Base-by-base conservation (phyloP, 2,888 invertebrate species). In the Orchestes rusci region DNA sequence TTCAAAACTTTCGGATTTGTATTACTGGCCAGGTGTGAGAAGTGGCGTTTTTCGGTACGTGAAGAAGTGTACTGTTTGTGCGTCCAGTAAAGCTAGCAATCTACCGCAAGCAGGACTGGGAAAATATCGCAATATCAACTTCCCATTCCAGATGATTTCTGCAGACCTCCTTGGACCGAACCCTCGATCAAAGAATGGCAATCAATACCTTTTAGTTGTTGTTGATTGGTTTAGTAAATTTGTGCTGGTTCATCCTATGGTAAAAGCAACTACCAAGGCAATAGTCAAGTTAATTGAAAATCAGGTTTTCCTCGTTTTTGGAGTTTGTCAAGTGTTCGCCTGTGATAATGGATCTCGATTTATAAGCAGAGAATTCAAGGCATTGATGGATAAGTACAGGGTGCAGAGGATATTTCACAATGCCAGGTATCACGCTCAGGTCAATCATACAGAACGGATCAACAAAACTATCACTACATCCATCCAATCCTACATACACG, bases 401-500 rank as follows among this genome's bases (percentile, higher is more conserved):
- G 50, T 55, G 31, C 47, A 49, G 29, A 51, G 51, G 16, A 52
- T 49, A 2, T 53, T 46, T 43, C 53, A 45, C 40, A 62, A 52
- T 18, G 51, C 59, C 0, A 31, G 41, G 8, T 63, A 64, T 43
- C 56, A 60, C 13, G 61, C 64, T 0, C 64, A 65, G 50, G 46
- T 49, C 1, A 64, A 65, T 41, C 59, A 60, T 2, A 59, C 60
- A 0, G 64, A 65, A 39, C 28, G 61, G 1, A 53, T 56, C 0
- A 63, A 64, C 46, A 42, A 56, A 35, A 56, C 57, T 0, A 52
- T 64, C 1, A 52, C 57, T 2, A 57, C 58, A 4, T 56, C 56
- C n/a, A 56, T 63, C 4, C 29, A 45, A 10, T 42, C 36, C 2
- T 51, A 45, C 35, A 47, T 48, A 30, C 40, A 46, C 27, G 45